Conservation (phyloP, 1,140 invertebrate genomes). For the Bombus consobrinus region DNA sequence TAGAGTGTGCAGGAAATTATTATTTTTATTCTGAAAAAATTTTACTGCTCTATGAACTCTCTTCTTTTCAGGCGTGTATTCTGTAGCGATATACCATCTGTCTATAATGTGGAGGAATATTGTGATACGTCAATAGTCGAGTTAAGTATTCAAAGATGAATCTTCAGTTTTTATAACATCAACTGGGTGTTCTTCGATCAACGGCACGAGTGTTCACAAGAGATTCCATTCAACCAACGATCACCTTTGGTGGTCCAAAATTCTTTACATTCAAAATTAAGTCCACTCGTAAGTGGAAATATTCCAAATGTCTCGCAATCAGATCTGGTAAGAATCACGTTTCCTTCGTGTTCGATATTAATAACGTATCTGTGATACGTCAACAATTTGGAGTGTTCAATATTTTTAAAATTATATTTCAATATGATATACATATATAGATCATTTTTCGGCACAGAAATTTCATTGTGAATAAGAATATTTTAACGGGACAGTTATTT, state of each 20-base stretch:
- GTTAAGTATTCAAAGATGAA: conserved; percentile 76
- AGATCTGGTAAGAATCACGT: background rate
- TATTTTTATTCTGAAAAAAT: background rate
- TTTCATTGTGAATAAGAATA: background rate
- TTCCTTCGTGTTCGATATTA: background rate
- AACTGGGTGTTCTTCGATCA: conserved; percentile 69
- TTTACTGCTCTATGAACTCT: no score
- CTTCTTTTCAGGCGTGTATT: background rate
- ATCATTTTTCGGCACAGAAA: background rate
- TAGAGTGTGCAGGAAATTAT: background rate
- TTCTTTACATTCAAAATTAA: conserved; percentile 75
- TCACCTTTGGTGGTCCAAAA: conserved; percentile 79
- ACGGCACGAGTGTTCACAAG: conserved; percentile 71
- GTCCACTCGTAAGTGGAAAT: conserved; percentile 76
- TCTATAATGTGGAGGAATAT: background rate
- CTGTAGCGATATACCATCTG: background rate
- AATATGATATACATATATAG: background rate
- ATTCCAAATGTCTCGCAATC: conserved; percentile 58
- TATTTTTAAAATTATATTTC: background rate
- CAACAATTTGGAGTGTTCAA: background rate
- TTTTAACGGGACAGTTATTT: background rate
- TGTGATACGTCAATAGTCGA: conserved; percentile 67
- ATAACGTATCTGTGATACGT: background rate
- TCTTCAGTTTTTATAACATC: conserved; percentile 75
- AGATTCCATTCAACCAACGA: conserved; percentile 71